phyloP scores from a whole-genome alignment of 2,797 vertebrate species.

The Lindbergichthys nudifrons region DNA sequence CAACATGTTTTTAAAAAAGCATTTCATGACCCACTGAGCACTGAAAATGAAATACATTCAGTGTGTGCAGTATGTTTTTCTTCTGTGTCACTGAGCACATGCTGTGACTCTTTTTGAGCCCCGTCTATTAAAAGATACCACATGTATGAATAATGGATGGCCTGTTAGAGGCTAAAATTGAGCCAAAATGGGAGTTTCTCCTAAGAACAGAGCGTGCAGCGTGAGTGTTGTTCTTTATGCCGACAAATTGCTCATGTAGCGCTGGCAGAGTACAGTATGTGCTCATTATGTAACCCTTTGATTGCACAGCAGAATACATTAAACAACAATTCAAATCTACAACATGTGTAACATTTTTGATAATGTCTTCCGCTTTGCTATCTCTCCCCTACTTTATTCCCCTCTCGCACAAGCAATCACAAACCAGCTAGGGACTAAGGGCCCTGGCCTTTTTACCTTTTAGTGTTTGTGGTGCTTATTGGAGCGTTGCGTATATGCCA shows the following conservation, averaged over 20 bases:
- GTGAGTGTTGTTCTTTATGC: slow-evolving; percentile 13
- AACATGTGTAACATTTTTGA: slow-evolving; percentile 24
- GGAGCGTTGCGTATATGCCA: slow-evolving; percentile 78
- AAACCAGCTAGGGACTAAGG: slow-evolving; percentile 54
- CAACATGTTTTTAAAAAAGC: slow-evolving; percentile 7
- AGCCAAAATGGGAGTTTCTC: slow-evolving; percentile 51
- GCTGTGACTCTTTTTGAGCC: slow-evolving; percentile 66
- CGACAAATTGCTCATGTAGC: slow-evolving; percentile 1
- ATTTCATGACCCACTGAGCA: slow-evolving; percentile 55
- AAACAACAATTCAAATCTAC: slow-evolving; percentile 7
- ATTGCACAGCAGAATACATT: neutral
- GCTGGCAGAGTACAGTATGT: neutral
- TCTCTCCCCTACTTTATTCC: neutral
- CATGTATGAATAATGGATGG: slow-evolving; percentile 74
- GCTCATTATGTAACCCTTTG: slow-evolving; percentile 31
- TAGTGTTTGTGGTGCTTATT: slow-evolving; percentile 79
- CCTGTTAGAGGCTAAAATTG: slow-evolving; percentile 57
- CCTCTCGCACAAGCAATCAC: slow-evolving; percentile 25
- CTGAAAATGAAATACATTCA: slow-evolving; percentile 37
- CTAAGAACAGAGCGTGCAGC: slow-evolving; percentile 23
- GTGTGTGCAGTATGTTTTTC: slow-evolving; percentile 34
- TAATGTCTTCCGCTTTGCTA: slow-evolving; percentile 13
- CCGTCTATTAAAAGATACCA: slow-evolving; percentile 70
- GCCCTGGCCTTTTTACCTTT: slow-evolving; percentile 71
- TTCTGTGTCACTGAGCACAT: slow-evolving; percentile 71